A percentile compares a stretch with the other conserved stretches of the same genome.
phyloP scores from a whole-genome alignment of 2,888 invertebrate species.

The Drosophila heteroneura region DNA sequence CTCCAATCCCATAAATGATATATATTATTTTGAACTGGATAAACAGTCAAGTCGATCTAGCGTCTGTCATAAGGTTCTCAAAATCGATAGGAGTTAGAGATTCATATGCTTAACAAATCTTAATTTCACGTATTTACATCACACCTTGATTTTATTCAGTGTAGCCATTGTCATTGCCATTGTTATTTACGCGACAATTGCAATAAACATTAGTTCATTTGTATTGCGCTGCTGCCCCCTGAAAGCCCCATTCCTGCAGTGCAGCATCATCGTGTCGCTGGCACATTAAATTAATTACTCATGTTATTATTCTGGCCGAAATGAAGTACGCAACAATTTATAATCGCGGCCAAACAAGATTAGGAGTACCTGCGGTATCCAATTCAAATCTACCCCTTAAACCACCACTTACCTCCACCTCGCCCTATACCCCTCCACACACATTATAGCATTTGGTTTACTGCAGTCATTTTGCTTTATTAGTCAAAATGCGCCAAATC shows the following conservation, averaged over 20 bases:
- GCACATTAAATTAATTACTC: slow-evolving; percentile 84
- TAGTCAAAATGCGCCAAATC: slow-evolving; percentile 77
- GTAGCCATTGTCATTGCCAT: slow-evolving; percentile 36
- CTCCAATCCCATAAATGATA: not conserved
- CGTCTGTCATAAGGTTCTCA: not conserved
- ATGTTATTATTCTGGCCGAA: slow-evolving; percentile 84
- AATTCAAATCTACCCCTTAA: slow-evolving; percentile 32
- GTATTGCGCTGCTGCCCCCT: slow-evolving; percentile 16
- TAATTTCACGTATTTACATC: not conserved
- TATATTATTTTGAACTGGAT: not conserved
- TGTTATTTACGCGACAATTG: slow-evolving; percentile 66
- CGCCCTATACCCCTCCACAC: not conserved
- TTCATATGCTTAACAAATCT: not conserved
- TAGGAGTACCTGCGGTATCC: slow-evolving; percentile 80
- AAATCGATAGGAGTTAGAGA: not conserved
- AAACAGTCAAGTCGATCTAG: not conserved
- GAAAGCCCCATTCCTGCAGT: not conserved
- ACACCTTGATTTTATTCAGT: not conserved
- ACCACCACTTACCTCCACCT: not conserved
- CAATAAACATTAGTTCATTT: slow-evolving; percentile 66
- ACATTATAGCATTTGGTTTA: slow-evolving; percentile 29
- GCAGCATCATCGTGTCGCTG: slow-evolving; percentile 66
- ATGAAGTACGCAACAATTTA: slow-evolving; percentile 84
- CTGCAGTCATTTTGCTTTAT: slow-evolving; percentile 79
- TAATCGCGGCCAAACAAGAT: slow-evolving; percentile 83